Base-by-base conservation (phyloP, 2,797 vertebrate genomes). In the Pangasius macronema region DNA sequence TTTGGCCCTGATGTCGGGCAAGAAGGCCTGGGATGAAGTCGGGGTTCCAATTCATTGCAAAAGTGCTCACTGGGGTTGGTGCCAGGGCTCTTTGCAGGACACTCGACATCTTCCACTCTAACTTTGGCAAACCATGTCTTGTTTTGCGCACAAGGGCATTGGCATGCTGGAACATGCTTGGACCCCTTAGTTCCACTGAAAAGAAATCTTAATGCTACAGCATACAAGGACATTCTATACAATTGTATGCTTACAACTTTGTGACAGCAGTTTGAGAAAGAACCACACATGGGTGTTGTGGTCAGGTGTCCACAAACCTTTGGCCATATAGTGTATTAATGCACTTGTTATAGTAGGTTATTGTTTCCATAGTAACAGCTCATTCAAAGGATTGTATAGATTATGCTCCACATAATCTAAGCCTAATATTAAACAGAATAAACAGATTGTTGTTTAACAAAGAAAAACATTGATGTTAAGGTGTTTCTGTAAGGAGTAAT, bases 341-440 rank as follows among this genome's bases (percentile, higher is more conserved):
- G 39, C 39, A 24, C 22, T 46, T 46, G 39, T 76, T 53, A 76
- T 18, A 30, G 27, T 51, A 51, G 16, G 24, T n/a, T 76, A 76
- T 18, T n/a, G 27, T 76, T 49, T 76, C 73, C 73, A 76, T 76
- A 53, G 73, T 76, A 76, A 76, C 46, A 30, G 2, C 27, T 76
- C 6, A 76, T 79, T 36, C 30, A 24, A 20, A 79, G 51, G 53
- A 55, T 36, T 79, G 9, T 57, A 57, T 22, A 57, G 18, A 39
- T 57, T 79, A 36, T 5, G 3, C 20, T 20, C 53, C 30, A 79
- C 18, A 22, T 79, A 79, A 79, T 79, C 20, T 36, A 55, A 55
- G 11, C 3, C 30, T 33, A 53, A 22, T 33, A 55, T 30, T 49
- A 77, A 53, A 20, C 46, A n/a, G 46, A 51, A 14, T 77, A 77